Evolutionary conservation across 2,888 invertebrate species (phyloP).

Genomic region (Tetragonisca angustula): DNA sequence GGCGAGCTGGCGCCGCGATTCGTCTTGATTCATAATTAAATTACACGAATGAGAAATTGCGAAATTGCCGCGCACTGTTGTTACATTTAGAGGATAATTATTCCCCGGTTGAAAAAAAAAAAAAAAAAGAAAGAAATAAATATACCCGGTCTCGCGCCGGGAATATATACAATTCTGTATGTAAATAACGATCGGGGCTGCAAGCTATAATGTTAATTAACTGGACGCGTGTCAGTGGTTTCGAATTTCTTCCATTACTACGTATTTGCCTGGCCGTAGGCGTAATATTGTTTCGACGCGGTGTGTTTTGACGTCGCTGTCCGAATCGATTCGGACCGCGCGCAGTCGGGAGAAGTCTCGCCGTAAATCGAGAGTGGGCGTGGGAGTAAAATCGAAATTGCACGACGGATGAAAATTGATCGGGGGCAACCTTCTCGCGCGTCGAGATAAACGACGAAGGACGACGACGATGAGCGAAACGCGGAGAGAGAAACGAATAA

Average conservation of each 20-base stretch:
- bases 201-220: slow-evolving; percentile 40
- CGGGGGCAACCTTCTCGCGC: not conserved
- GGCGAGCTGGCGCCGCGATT: slow-evolving; percentile 18
- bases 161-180: slow-evolving; percentile 8
- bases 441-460: slow-evolving; percentile 29
- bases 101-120: slow-evolving; percentile 29
- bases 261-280: not conserved
- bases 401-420: slow-evolving; percentile 16
- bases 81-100: slow-evolving; percentile 48
- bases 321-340: slow-evolving; percentile 2
- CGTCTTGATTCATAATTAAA: slow-evolving; percentile 57
- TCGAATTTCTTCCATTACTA: slow-evolving; percentile 35
- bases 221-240: slow-evolving; percentile 20
- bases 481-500: not conserved
- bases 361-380: not conserved
- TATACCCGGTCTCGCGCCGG: not conserved
- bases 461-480: too few relatives aligned
- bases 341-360: not conserved
- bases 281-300: slow-evolving; percentile 14
- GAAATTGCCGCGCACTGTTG: slow-evolving; percentile 50
- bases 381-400: slow-evolving; percentile 17
- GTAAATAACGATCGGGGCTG: slow-evolving; percentile 9
- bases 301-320: not conserved
- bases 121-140: too few relatives aligned
- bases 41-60: slow-evolving; percentile 50